Base-by-base conservation (phyloP, 2,113 vertebrate species). In the Talpa occidentalis region DNA sequence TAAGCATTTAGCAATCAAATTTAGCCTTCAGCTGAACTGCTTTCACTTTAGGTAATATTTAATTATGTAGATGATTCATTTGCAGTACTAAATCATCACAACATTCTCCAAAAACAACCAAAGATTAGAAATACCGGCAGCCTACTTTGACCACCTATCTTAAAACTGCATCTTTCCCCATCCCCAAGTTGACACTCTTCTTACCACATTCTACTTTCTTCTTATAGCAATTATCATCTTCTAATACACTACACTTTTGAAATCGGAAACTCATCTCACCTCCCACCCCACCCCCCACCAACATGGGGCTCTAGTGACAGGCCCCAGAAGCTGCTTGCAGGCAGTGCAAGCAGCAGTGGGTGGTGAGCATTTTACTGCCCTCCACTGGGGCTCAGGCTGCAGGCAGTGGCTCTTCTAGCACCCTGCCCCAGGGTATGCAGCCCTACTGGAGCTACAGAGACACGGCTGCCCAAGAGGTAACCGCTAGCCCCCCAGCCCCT, bases 31-130 rank as follows among this genome's bases (percentile, higher is more conserved):
- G 91, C 9, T 67, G 74, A 80, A 60, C 44, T 60, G 35, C 52
- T 78, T 77, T 94, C 49, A 64, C 42, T 80, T 87, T 52, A 77
- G 44, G 40, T n/a, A 81, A 62, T 37, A 82, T 44, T 92, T 90
- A 76, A 70, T 54, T 81, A 92, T 59, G 66, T 17, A 84, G 49
- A 91, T 11, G 49, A 90, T 73, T 90, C 76, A 32, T 64, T 9
- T 94, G 40, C 42, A 83, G 21, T 69, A 77, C 56, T 73, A 92
- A 84, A 67, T 80, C 37, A 76, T 37, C 26, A 66, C 24, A 91
- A 87, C 14, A 35, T 40, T 88, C 78, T 70, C 16, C 30, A 83
- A 89, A 78, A 90, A 56, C 52, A 59, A 54, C 52, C 52, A 66
- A 12, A 80, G 26, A 42, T 69, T 60, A 88, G 72, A 87, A 76